Evolutionary conservation across 92 coral and sea anemone species (phyloP).

Genomic region (Heteractis magnifica): DNA sequence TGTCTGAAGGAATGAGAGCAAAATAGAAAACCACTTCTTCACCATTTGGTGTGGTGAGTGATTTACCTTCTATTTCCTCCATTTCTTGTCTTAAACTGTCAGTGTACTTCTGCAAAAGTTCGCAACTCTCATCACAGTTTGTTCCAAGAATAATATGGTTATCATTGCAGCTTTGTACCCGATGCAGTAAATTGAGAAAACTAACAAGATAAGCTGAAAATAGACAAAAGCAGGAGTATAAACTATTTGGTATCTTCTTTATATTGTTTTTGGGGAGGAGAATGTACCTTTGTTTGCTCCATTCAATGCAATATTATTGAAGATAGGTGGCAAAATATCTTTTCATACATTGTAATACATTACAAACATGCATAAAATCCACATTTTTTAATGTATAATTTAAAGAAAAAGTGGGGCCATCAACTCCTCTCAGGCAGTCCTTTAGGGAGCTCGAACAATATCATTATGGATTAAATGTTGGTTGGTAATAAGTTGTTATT

Average conservation of each 20-base stretch:
- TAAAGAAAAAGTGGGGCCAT: too few species aligned
- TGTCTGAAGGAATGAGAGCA: constrained; percentile 50
- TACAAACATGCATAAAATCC: too few species aligned
- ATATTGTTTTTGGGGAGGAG: too few species aligned
- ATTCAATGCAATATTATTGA: too few species aligned
- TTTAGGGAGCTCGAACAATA: too few species aligned
- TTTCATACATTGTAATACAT: too few species aligned
- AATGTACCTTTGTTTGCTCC: too few species aligned
- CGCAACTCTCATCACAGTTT: constrained; percentile 55
- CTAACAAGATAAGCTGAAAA: constrained; percentile 61
- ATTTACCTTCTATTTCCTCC: constrained; percentile 55
- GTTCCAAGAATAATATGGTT: constrained; percentile 63
- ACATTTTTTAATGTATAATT: too few species aligned
- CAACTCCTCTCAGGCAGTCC: too few species aligned
- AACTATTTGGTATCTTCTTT: background rate
- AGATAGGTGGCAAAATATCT: too few species aligned
- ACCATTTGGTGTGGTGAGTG: constrained; percentile 54
- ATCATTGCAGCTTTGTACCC: constrained; percentile 70
- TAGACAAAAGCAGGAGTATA: background rate
- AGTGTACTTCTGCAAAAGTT: constrained; percentile 48
- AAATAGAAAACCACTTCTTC: constrained; percentile 37
- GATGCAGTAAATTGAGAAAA: constrained; percentile 52
- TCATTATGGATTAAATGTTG: too few species aligned
- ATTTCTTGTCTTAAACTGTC: constrained; percentile 51
- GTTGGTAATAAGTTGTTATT: too few species aligned